phyloP scores from a whole-genome alignment of 1,140 invertebrate species.

The Cepaea nemoralis region DNA sequence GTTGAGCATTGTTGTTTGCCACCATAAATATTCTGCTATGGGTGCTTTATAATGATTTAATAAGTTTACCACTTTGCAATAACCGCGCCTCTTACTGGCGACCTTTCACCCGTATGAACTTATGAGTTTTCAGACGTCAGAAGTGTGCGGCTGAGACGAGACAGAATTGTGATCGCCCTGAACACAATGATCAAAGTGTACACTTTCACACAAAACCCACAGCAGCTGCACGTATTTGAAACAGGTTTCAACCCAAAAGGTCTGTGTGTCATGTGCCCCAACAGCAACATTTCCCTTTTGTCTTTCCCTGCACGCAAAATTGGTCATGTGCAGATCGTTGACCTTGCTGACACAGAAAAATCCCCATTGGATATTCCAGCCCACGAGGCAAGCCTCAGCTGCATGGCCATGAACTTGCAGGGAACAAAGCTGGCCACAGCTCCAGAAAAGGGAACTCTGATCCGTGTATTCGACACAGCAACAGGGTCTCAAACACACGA shows the following conservation, averaged over 20 bases:
- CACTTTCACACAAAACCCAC: constrained; percentile 95
- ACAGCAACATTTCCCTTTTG: constrained; percentile 94
- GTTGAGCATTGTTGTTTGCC: too few relatives aligned
- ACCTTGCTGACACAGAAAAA: constrained; percentile 89
- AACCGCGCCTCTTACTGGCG: too few relatives aligned
- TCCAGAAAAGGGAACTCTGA: constrained; percentile 94
- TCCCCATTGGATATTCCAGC: constrained; percentile 87
- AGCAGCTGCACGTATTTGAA: constrained; percentile 95
- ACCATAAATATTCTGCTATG: too few relatives aligned
- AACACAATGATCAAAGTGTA: constrained; percentile 98
- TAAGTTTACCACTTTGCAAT: too few relatives aligned
- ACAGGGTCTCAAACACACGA: constrained; percentile 91
- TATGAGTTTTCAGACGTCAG: constrained; percentile 90
- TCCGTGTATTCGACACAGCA: constrained; percentile 94
- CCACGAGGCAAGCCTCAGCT: constrained; percentile 91
- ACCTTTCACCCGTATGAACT: too few relatives aligned
- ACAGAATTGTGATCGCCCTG: constrained; percentile 94
- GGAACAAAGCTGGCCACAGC: constrained; percentile 92
- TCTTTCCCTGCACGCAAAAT: constrained; percentile 88
- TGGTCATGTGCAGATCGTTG: constrained; percentile 92
- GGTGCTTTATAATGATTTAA: too few relatives aligned
- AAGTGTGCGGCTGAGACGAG: constrained; percentile 89
- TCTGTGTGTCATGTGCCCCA: constrained; percentile 96
- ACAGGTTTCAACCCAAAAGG: constrained; percentile 91
- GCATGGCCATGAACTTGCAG: constrained; percentile 78